Evolutionary conservation across 2,888 invertebrate genomes (phyloP), one percentile per base, ranked within the genome.

Genomic region (Hydrotaea cyrtoneurina): DNA sequence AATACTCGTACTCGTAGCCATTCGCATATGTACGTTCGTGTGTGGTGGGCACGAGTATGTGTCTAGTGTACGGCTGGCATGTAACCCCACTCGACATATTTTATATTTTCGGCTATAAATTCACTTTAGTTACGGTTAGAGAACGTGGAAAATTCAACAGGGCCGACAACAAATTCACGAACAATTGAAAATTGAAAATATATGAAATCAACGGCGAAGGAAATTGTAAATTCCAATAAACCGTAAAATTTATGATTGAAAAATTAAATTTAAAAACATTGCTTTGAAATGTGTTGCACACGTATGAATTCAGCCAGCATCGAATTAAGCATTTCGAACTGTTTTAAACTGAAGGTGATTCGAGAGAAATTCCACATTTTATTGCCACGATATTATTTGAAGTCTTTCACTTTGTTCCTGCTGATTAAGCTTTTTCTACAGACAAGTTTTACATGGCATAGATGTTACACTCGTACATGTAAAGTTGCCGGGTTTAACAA

Each of bases 191-290:
- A 43, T 80, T 83, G 80, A 80, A 81, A 78, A 23, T 69, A 23
- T 80, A 13, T 26, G 72, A 76, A 43, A 71, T 66, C 43, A 23
- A 64, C 26, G 43, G 36, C 50, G 19, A 17, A 15, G 19, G 62
- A 50, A 73, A 66, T 64, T 66, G 39, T 39, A 82, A 85, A 88
- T 91, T 89, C 88, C 87, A 89, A 90, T 89, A 88, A 86, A 88
- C 86, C 89, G 89, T 91, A 88, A 91, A 90, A 90, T 90, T 90
- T 90, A 88, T 90, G 89, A 88, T 82, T 89, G 88, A 89, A 88
- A 90, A 90, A 91, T 90, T 90, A 86, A 91, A 90, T 90, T 90
- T 88, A 86, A 75, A 53, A 85, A 87, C 87, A 87, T 90, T 88
- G 87, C 87, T 46, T 73, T 55, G 57, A 73, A 36, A 57, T 36